Evolutionary conservation across 1,140 invertebrate species (phyloP).

Genomic region (Agraylea sexmaculata): DNA sequence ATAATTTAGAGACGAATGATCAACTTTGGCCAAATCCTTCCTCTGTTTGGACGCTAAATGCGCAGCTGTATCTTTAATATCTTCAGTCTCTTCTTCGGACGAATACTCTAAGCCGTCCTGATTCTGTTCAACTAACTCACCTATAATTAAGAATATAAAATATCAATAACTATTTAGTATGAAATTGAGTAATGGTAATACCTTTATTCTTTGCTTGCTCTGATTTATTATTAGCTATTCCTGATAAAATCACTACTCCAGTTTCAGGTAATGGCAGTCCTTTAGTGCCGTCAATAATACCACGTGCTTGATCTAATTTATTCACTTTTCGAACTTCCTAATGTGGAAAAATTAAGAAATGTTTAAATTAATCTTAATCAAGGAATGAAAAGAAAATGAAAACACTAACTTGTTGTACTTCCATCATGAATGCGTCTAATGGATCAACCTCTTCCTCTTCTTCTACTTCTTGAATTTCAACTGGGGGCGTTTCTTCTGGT

Average conservation of each 20-base stretch:
- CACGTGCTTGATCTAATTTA: slow-evolving; percentile 49
- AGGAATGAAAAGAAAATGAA: slow-evolving; percentile 1
- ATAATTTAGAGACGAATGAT: slow-evolving; percentile 76
- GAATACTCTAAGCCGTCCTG: slow-evolving; percentile 96
- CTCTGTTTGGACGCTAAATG: slow-evolving; percentile 80
- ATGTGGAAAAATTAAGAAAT: slow-evolving; percentile 21
- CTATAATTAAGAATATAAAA: no score
- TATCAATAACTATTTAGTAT: no score
- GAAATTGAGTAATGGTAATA: slow-evolving; percentile 14
- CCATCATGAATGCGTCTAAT: slow-evolving; percentile 93
- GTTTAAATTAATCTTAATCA: background rate
- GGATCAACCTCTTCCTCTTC: slow-evolving; percentile 79
- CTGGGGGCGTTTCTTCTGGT: slow-evolving; percentile 23
- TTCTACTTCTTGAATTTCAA: slow-evolving; percentile 32
- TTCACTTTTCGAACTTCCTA: slow-evolving; percentile 87
- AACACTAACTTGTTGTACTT: slow-evolving; percentile 38
- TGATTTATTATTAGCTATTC: slow-evolving; percentile 77
- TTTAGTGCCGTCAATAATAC: slow-evolving; percentile 36
- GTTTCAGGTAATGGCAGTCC: slow-evolving; percentile 29
- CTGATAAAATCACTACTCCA: slow-evolving; percentile 74
- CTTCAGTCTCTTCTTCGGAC: slow-evolving; percentile 91
- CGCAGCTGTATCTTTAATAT: slow-evolving; percentile 82
- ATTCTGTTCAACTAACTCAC: slow-evolving; percentile 94
- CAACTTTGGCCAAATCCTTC: slow-evolving; percentile 82
- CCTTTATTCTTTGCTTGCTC: slow-evolving; percentile 60